These are phyloP conservation scores for Lepidotrigona ventralis DNA, from an alignment of 1,140 invertebrate species.

Conservation along the genomic window DNA sequence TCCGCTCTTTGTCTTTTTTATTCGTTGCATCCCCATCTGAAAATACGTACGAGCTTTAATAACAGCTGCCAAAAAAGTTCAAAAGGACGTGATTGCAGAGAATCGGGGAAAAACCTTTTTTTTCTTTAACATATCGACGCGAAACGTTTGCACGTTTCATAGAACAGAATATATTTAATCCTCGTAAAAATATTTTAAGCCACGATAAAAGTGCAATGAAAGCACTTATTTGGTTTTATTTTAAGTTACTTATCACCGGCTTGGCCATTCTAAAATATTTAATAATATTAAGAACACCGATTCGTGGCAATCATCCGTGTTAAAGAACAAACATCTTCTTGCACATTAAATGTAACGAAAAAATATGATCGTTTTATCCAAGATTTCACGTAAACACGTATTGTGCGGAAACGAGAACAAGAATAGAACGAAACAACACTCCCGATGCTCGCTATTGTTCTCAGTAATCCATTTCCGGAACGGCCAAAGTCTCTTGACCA, in stretches of 20 bases:
- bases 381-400: background rate
- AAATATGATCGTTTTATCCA: too few species aligned
- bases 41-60: conserved; percentile 1
- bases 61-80: background rate
- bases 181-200: too few species aligned
- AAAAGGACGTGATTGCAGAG: background rate
- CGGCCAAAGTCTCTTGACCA: background rate
- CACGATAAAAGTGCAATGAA: too few species aligned
- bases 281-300: too few species aligned
- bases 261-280: too few species aligned
- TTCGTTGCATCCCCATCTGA: background rate
- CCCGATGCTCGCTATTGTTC: background rate
- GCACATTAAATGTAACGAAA: too few species aligned
- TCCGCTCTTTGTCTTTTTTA: background rate
- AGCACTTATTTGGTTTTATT: too few species aligned
- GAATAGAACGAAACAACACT: background rate
- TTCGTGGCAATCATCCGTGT: too few species aligned
- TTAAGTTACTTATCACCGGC: too few species aligned
- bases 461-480: background rate
- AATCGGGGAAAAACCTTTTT: background rate
- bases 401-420: background rate
- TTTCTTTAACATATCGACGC: too few species aligned
- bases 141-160: too few species aligned
- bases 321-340: background rate
- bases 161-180: too few species aligned